phyloP scores from a whole-genome alignment of 2,888 invertebrate species.

The Nematopogon swammerdamellus region DNA sequence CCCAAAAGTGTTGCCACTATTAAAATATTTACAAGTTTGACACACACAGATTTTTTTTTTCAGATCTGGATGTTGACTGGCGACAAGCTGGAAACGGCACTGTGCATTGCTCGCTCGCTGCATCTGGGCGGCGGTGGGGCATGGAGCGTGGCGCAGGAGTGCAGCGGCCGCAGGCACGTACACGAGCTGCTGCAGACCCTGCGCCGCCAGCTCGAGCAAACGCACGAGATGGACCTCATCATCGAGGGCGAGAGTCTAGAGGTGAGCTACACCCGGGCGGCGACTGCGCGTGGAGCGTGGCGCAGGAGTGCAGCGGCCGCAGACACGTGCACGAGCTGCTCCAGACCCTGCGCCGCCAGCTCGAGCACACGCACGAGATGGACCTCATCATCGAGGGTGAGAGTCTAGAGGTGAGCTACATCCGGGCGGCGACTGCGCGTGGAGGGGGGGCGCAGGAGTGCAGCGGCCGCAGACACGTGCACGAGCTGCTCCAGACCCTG shows the following conservation, averaged over 20 bases:
- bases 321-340: conserved; percentile 30
- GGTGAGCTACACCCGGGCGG: conserved; percentile 57
- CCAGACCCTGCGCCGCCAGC: conserved; percentile 15
- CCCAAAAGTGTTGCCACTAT: too few species aligned
- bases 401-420: conserved; percentile 61
- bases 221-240: conserved; percentile 28
- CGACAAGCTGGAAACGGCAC: conserved; percentile 95
- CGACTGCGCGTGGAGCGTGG: conserved; percentile 23
- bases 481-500: conserved; percentile 25
- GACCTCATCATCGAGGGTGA: conserved; percentile 47
- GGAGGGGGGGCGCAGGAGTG: conserved; percentile 26
- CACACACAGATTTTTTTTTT: too few species aligned
- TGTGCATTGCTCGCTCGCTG: conserved; percentile 97
- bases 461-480: conserved; percentile 23
- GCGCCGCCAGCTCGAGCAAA: conserved; percentile 7
- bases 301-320: conserved; percentile 22
- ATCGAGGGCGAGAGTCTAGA: conserved; percentile 47
- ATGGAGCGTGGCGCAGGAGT: conserved; percentile 25
- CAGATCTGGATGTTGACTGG: conserved; percentile 94
- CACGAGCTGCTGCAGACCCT: conserved; percentile 26
- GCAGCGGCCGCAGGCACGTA: conserved; percentile 25
- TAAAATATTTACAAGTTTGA: too few species aligned
- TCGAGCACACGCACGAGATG: conserved; percentile 14
- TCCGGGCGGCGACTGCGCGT: conserved; percentile 45
- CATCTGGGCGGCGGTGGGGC: conserved; percentile 57